Conservation (phyloP, 2,113 vertebrate genomes). For the Phodopus roborovskii region DNA sequence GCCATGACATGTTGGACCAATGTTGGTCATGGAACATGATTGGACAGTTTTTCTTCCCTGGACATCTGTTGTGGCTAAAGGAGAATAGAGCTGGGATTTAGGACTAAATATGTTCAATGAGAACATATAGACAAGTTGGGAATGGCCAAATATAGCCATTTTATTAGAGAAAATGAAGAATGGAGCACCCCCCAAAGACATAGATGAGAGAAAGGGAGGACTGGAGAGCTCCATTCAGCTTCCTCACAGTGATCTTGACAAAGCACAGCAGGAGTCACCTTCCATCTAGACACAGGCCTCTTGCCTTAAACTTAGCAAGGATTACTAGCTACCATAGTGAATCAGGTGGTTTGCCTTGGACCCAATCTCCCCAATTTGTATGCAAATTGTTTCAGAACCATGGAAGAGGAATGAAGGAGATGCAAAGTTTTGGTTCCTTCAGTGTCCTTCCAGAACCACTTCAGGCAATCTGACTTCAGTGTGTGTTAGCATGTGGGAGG, state of each 20-base stretch:
- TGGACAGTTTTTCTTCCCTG: background rate
- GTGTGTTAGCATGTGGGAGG: background rate
- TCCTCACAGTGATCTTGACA: background rate
- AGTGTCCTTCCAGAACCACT: background rate
- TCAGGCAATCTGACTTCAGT: background rate
- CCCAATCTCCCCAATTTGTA: background rate
- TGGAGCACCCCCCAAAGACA: background rate
- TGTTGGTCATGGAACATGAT: background rate
- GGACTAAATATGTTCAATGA: background rate
- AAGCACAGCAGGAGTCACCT: background rate
- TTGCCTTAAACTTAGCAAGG: background rate
- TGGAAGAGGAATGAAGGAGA: fast-evolving
- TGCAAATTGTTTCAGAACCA: background rate
- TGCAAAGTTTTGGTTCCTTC: background rate
- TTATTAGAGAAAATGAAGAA: background rate
- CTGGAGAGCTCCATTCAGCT: background rate
- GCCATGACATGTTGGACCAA: background rate
- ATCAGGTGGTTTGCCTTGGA: background rate
- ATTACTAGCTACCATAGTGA: background rate
- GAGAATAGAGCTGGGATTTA: background rate
- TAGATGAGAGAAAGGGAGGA: background rate
- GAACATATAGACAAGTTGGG: background rate
- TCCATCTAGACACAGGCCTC: background rate
- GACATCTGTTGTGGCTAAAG: background rate
- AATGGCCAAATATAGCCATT: background rate